Conservation (phyloP, 2,113 vertebrate species). For the Megaceryle torquata region DNA sequence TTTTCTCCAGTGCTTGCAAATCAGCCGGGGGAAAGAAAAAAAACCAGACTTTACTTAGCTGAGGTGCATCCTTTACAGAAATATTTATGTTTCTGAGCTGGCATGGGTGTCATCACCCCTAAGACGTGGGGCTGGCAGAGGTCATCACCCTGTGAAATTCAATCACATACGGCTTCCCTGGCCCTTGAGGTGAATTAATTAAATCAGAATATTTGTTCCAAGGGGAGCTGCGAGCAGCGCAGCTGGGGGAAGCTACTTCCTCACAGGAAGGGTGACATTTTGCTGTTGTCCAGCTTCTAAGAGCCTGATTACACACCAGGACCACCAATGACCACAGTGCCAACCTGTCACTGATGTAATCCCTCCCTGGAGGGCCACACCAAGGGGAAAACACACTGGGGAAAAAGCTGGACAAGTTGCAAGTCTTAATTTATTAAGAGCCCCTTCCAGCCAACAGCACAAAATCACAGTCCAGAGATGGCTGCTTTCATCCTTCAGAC, state of each 20-base stretch:
- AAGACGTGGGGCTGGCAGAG: accelerated
- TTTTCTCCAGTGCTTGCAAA: background rate
- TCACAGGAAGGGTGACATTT: background rate
- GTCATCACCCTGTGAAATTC: background rate
- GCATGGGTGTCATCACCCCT: background rate
- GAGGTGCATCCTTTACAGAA: accelerated
- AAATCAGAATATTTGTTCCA: background rate
- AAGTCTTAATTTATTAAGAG: background rate
- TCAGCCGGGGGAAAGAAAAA: background rate
- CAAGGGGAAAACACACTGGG: background rate
- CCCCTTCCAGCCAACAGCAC: background rate
- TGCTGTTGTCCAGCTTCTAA: background rate
- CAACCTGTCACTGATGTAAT: accelerated
- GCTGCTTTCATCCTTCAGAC: background rate
- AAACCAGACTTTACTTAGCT: background rate
- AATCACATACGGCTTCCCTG: background rate
- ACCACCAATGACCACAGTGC: background rate
- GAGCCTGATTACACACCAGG: no score
- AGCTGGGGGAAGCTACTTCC: background rate
- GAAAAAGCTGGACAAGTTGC: background rate
- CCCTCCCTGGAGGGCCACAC: background rate
- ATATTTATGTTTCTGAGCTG: background rate
- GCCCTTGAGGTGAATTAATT: background rate
- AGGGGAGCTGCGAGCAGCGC: background rate
- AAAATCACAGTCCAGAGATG: background rate